phyloP scores from a whole-genome alignment of 2,797 vertebrate genomes.

The Staurois parvus region DNA sequence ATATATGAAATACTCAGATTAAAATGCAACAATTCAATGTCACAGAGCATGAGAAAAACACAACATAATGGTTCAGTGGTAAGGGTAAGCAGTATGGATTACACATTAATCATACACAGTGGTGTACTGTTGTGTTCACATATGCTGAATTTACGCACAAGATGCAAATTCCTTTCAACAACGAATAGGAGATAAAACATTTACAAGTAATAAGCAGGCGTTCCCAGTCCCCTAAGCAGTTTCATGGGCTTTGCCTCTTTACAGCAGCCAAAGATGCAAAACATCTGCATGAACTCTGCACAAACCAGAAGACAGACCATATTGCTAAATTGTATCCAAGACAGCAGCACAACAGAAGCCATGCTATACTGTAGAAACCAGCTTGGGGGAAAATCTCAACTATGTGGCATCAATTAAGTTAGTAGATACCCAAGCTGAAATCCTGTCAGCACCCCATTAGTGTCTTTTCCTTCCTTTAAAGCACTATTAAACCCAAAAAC shows the following conservation, averaged over 20 bases:
- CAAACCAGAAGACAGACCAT: background rate
- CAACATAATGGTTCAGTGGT: background rate
- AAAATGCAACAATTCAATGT: background rate
- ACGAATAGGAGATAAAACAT: constrained; percentile 21
- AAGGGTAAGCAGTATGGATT: background rate
- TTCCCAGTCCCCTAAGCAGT: constrained; percentile 23
- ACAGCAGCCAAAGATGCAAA: constrained; percentile 29
- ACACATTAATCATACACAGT: background rate
- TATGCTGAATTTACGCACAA: constrained; percentile 6
- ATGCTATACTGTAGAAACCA: background rate
- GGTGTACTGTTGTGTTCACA: background rate
- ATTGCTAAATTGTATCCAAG: background rate
- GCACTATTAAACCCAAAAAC: no score
- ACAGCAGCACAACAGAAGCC: background rate
- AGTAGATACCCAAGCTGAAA: no score
- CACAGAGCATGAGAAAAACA: background rate
- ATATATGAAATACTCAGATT: no score
- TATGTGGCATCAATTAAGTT: no score
- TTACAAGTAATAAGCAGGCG: constrained; percentile 40
- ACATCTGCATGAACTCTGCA: constrained; percentile 21
- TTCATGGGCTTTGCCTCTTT: constrained; percentile 5
- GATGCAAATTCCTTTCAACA: background rate
- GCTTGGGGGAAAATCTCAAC: no score
- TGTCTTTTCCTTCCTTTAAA: no score
- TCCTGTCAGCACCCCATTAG: no score